These are phyloP conservation scores for Apodemus sylvaticus DNA, from an alignment of 2,113 vertebrate genomes.

Conservation along the genomic window DNA sequence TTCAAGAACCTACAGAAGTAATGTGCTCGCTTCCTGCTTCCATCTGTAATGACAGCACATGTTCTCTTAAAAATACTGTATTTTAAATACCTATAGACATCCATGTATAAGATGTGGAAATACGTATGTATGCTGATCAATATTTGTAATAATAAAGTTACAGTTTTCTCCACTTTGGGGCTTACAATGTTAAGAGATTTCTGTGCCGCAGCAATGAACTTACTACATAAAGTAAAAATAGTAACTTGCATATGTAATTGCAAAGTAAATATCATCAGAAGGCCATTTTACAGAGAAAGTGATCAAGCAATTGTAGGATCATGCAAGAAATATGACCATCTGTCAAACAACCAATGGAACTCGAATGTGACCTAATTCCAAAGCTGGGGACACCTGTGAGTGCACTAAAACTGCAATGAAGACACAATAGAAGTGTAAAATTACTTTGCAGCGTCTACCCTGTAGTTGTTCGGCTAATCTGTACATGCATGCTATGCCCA, in stretches of 20 bases:
- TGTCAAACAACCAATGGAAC: background rate
- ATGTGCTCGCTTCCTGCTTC: background rate
- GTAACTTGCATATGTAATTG: background rate
- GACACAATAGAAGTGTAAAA: background rate
- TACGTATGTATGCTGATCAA: background rate
- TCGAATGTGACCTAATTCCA: background rate
- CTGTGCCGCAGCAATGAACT: background rate
- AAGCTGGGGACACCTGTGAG: background rate
- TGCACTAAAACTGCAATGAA: background rate
- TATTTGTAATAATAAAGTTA: slow-evolving; percentile 24
- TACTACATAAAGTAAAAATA: slow-evolving; percentile 44
- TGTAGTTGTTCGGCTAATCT: background rate
- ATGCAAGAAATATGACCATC: background rate
- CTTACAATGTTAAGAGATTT: slow-evolving; percentile 33
- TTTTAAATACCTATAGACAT: background rate
- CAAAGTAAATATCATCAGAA: background rate
- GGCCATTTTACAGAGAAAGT: slow-evolving; percentile 27
- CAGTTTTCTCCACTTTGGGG: background rate
- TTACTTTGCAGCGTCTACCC: background rate
- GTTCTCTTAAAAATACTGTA: background rate
- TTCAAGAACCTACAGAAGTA: background rate
- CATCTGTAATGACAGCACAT: background rate
- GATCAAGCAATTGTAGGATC: background rate
- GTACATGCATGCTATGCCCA: background rate
- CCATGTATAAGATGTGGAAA: background rate